These are phyloP conservation scores for Tigriopus californicus DNA, from an alignment of 2,888 invertebrate species.

Conservation along the genomic window DNA sequence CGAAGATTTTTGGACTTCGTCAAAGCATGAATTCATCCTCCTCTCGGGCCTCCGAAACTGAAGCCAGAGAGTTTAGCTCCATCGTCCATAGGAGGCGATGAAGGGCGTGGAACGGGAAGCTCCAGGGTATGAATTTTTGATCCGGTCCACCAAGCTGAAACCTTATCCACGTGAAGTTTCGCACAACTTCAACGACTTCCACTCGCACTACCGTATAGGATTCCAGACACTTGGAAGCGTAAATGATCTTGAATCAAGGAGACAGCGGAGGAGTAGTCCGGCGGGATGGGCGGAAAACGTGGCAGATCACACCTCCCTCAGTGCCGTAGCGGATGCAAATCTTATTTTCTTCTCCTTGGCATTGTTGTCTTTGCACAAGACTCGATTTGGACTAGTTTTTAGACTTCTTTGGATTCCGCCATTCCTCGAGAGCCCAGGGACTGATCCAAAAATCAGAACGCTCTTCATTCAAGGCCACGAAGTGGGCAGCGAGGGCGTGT, in stretches of 20 bases:
- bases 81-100: conserved; percentile 84
- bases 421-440: conserved; percentile 89
- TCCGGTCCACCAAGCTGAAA: conserved; percentile 48
- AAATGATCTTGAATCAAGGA: neutral
- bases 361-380: neutral
- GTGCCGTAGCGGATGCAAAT: neutral
- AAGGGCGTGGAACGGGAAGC: conserved; percentile 78
- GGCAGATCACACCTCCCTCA: neutral
- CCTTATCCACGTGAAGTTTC: conserved; percentile 66
- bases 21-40: conserved; percentile 83
- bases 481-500: conserved; percentile 42
- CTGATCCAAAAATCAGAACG: conserved; percentile 77
- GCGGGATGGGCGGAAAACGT: neutral
- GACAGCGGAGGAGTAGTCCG: neutral
- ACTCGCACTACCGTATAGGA: conserved; percentile 36
- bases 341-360: neutral
- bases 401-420: conserved; percentile 54
- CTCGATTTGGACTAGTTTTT: neutral
- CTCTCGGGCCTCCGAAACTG: conserved; percentile 9
- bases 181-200: conserved; percentile 49
- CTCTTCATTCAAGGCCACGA: conserved; percentile 82
- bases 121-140: conserved; percentile 39
- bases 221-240: neutral
- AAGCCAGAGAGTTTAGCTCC: conserved; percentile 63
- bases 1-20: conserved; percentile 92